Base-by-base conservation (phyloP, 2,797 vertebrate genomes). In the Gymnocypris eckloni region DNA sequence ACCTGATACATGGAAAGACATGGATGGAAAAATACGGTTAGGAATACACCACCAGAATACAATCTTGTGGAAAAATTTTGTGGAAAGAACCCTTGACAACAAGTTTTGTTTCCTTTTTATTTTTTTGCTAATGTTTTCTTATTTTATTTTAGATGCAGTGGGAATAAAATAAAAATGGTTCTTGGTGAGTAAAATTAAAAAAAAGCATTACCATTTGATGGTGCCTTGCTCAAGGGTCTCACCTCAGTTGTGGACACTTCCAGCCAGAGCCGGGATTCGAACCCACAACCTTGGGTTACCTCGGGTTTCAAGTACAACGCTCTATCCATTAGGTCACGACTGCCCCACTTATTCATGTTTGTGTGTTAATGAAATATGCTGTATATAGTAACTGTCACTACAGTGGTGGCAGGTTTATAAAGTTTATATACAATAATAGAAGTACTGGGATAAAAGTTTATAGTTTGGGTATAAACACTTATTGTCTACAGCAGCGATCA, bases 1-100 rank as follows among this genome's bases (percentile, higher is more conserved):
- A 73, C 6, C 86, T 90, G 70, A 20, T 79, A 41, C 6, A 82
- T 16, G 13, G 13, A 28, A 83, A 83, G 18, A 66, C 6, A 83
- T 6, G 9, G 4, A 41, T 28, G 56, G 22, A 72, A 39, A 41
- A 41, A 54, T 28, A 48, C 1, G 37, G 10, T 18, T 76, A 41
- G 16, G 8, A 66, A 76, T 18, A 61, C 56, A 64, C 54, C 39
- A 76, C 41, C 7, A 72, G 67, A 56, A 70, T 43, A 41, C 2
- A n/a, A 78, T 15, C 4, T 39, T 59, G 52, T 39, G 18, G 12
- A 56, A 54, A 54, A 13, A 76, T 5, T 3, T 4, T 39, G 3
- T 77, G 4, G 56, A 56, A 77, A 37, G 8, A 25, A 18, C 11
- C 10, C 3, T 39, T 33, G 15, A 39, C 20, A 52, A 73, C 8